Evolutionary conservation across 2,797 vertebrate genomes (phyloP).

Genomic region (Lagorchestes hirsutus): DNA sequence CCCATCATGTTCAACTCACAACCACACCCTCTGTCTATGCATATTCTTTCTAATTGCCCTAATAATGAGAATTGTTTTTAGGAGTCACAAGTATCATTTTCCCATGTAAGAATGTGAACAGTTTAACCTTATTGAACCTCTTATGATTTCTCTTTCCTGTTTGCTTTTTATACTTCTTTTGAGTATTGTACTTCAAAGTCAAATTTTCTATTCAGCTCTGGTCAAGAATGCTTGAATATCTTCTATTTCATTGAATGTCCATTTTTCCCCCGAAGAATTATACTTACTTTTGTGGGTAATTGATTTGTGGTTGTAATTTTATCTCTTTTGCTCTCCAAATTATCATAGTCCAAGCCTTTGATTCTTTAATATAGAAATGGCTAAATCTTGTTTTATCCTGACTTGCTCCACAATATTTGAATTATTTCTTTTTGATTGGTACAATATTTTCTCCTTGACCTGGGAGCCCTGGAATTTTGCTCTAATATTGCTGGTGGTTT

Average conservation of each 20-base stretch:
- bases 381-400: background rate
- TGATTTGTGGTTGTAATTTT: background rate
- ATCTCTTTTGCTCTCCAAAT: background rate
- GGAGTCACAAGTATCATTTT: background rate
- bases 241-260: background rate
- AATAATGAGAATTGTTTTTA: background rate
- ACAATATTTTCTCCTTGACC: background rate
- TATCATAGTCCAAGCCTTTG: too few relatives aligned
- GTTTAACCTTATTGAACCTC: background rate
- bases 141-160: background rate
- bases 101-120: background rate
- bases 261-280: background rate
- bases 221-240: too few relatives aligned
- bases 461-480: background rate
- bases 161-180: background rate
- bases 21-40: background rate
- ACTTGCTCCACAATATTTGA: background rate
- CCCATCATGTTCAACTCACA: background rate
- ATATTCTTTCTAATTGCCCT: background rate
- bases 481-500: background rate
- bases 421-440: background rate
- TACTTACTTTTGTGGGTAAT: background rate
- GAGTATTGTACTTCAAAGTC: background rate
- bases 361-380: background rate
- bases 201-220: too few relatives aligned